Conservation (phyloP, 35 echinoderm and acorn worm species). For the Diadema setosum region DNA sequence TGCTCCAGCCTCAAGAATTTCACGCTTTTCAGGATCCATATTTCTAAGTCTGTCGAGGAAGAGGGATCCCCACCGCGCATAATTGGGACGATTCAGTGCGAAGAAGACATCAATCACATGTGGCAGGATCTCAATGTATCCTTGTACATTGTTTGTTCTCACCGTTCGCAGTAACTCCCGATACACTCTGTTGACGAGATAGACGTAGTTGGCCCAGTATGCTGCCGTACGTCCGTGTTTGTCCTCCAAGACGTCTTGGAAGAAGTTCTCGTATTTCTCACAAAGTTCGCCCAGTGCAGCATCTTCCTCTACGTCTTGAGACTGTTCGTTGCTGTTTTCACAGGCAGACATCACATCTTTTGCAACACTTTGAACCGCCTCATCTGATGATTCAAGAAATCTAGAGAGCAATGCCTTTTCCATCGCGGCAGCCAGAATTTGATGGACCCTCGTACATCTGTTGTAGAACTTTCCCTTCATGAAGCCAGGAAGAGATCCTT, state of each 20-base stretch:
- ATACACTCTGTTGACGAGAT: conserved; percentile 74
- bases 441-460: conserved; percentile 70
- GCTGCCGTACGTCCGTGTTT: conserved; percentile 47
- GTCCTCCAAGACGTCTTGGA: conserved; percentile 28
- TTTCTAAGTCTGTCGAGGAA: conserved; percentile 37
- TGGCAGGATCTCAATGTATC: conserved; percentile 33
- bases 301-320: not conserved
- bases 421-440: conserved; percentile 47
- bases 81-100: conserved; percentile 66
- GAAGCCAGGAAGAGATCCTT: conserved; percentile 69
- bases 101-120: conserved; percentile 39
- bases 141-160: conserved; percentile 46
- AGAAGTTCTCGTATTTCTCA: conserved; percentile 39
- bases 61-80: conserved; percentile 68
- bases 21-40: not conserved
- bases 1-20: conserved; percentile 20
- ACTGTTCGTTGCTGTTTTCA: conserved; percentile 17
- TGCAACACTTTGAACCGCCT: not conserved
- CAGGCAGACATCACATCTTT: not conserved
- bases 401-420: conserved; percentile 48
- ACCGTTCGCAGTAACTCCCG: conserved; percentile 42
- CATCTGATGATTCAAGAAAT: not conserved
- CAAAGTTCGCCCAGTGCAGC: not conserved
- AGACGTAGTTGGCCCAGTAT: conserved; percentile 64
- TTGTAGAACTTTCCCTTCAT: conserved; percentile 67